Percentiles rank a stretch among this genome's conserved stretches.
These are phyloP conservation scores for Cryptoprocta ferox DNA, from an alignment of 2,797 vertebrate species.

Conservation along the genomic window DNA sequence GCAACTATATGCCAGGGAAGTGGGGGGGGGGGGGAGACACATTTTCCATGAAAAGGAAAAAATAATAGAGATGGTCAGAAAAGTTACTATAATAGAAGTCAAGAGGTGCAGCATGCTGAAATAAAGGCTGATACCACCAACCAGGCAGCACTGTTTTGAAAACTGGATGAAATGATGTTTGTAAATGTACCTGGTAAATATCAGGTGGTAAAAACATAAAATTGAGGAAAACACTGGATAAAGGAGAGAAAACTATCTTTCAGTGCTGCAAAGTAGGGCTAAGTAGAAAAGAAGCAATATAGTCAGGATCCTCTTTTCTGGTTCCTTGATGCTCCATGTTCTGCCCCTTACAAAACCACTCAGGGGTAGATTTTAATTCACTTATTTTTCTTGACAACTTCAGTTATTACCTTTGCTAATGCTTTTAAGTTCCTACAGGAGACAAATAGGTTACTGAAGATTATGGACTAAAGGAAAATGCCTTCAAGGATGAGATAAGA, in stretches of 20 bases:
- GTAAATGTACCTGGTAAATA: not conserved
- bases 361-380: not conserved
- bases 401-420: not conserved
- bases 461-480: conserved; percentile 27
- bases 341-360: not conserved
- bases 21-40: not conserved
- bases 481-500: not conserved
- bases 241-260: not conserved
- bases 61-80: not conserved
- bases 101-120: fast-evolving
- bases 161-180: not conserved
- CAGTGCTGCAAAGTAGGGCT: fast-evolving
- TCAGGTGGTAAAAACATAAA: not conserved
- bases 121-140: not conserved
- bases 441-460: not conserved
- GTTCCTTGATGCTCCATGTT: not conserved
- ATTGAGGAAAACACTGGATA: not conserved
- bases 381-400: not conserved
- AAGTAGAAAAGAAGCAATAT: not conserved
- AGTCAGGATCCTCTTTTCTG: not conserved
- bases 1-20: not conserved
- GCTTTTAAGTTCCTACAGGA: not conserved
- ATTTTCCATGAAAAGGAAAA: not conserved
- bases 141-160: not conserved
- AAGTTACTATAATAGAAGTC: not conserved